Conservation (phyloP, 2,888 invertebrate species). For the Imbricaverruca yamaguchii region DNA sequence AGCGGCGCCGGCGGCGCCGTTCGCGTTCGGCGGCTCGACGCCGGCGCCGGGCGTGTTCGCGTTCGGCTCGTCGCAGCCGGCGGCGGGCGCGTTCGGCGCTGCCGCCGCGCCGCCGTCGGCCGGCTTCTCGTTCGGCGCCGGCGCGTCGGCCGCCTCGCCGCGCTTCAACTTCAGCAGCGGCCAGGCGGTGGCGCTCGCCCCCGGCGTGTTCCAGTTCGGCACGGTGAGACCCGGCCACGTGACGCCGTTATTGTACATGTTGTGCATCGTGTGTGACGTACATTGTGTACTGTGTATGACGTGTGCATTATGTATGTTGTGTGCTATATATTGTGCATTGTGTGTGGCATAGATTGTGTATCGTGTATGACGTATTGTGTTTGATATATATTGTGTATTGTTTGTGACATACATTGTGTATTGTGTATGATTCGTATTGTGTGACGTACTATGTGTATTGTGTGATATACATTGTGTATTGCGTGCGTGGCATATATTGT, state of each 20-base stretch:
- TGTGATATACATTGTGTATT: no score
- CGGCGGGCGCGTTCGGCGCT: not conserved
- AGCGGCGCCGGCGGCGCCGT: not conserved
- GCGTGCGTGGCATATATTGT: no score
- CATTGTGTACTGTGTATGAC: not conserved
- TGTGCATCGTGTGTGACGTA: not conserved
- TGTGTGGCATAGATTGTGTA: no score
- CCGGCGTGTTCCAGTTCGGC: constrained; percentile 29
- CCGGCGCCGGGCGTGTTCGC: not conserved
- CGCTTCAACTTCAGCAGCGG: constrained; percentile 3
- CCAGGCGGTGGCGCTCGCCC: not conserved
- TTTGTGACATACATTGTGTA: no score
- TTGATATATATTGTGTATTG: no score
- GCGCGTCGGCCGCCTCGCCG: not conserved
- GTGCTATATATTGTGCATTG: no score
- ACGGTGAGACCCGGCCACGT: constrained; percentile 27
- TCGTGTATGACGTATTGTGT: no score
- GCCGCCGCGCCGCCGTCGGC: constrained; percentile 25
- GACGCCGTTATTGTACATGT: not conserved
- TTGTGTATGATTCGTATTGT: no score
- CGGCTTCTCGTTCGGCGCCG: constrained; percentile 26
- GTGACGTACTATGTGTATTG: no score
- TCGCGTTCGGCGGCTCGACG: constrained; percentile 19
- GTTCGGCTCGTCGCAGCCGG: not conserved
- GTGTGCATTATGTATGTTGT: no score